Evolutionary conservation across 2,113 vertebrate species (phyloP).

Genomic region (Aegotheles bennettii): DNA sequence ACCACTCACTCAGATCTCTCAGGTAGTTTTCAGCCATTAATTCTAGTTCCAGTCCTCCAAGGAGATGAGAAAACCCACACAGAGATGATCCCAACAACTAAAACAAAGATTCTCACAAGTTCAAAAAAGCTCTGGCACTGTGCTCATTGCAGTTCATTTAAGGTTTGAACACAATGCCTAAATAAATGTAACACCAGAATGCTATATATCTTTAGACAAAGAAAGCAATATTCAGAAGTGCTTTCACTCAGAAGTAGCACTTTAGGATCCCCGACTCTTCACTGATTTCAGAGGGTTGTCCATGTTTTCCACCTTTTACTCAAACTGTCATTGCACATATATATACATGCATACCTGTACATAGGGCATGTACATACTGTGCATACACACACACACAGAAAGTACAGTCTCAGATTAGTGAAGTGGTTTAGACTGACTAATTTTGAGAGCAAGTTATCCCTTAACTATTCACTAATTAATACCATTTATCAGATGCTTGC

Average conservation of each 20-base stretch:
- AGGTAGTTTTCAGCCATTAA: not conserved
- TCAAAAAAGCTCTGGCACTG: not conserved
- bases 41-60: not conserved
- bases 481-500: not conserved
- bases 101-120: not conserved
- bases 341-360: rapidly evolving
- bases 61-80: not conserved
- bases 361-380: not conserved
- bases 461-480: not conserved
- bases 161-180: not conserved
- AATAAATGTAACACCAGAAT: not conserved
- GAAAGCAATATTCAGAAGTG: not conserved
- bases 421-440: not conserved
- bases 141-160: not conserved
- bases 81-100: not conserved
- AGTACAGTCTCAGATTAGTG: not conserved
- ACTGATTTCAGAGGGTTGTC: not conserved
- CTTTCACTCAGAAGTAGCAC: not conserved
- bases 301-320: not conserved
- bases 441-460: not conserved
- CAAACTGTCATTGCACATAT: not conserved
- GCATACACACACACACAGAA: not conserved
- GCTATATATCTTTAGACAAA: not conserved
- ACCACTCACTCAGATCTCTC: not conserved
- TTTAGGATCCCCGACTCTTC: not conserved